Percentiles rank a stretch among this genome's conserved stretches.
These are phyloP conservation scores for Lepidurus arcticus DNA, from an alignment of 1,140 invertebrate genomes.

Conservation along the genomic window DNA sequence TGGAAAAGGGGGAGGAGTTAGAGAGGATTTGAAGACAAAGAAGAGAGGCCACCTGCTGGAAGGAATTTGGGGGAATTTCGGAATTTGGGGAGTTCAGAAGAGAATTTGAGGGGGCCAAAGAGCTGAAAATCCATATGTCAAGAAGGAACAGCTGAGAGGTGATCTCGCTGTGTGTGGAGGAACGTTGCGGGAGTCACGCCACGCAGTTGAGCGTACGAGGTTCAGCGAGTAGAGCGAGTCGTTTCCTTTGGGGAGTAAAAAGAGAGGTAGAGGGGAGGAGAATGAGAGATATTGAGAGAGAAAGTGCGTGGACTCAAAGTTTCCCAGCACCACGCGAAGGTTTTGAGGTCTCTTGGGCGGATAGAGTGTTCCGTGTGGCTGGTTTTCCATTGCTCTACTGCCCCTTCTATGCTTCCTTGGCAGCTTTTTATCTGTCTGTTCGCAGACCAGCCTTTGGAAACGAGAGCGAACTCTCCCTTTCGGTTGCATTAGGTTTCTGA, in stretches of 20 bases:
- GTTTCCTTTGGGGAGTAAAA: neutral
- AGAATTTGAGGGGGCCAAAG: too few species aligned
- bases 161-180: neutral
- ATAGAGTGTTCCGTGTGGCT: slow-evolving; percentile 2
- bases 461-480: neutral
- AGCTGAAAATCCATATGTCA: too few species aligned
- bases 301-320: slow-evolving; percentile 4
- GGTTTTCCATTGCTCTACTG: slow-evolving; percentile 2
- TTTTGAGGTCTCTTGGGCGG: slow-evolving; percentile 8
- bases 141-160: too few species aligned
- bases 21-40: neutral
- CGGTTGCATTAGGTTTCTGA: neutral
- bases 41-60: neutral
- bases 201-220: neutral
- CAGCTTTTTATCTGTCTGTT: neutral
- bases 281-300: neutral
- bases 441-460: neutral
- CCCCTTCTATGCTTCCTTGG: neutral
- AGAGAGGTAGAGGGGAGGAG: neutral
- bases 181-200: slow-evolving; percentile 20
- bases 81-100: too few species aligned
- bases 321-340: neutral
- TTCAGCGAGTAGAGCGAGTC: slow-evolving; percentile 1
- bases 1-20: neutral
- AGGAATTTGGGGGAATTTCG: neutral